Evolutionary conservation across 2,888 invertebrate species (phyloP).

Genomic region (Drosophila anceps): DNA sequence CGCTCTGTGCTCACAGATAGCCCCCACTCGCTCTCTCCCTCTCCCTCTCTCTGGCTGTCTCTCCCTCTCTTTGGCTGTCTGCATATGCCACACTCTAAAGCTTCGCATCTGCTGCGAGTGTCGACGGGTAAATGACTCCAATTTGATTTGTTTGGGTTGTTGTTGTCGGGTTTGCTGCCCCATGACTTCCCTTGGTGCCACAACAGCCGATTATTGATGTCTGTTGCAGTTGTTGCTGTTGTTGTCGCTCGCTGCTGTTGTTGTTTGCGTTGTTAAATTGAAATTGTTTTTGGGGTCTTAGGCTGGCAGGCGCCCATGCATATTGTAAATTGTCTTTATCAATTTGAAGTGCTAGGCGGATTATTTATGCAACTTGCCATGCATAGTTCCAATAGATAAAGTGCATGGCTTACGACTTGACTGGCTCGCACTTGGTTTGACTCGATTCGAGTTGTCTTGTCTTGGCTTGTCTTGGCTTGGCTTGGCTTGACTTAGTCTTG

Average conservation of each 20-base stretch:
- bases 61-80: background rate
- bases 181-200: background rate
- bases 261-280: conserved; percentile 57
- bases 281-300: conserved; percentile 61
- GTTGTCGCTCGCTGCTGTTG: conserved; percentile 27
- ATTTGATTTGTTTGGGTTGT: conserved; percentile 76
- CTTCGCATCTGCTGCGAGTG: conserved; percentile 41
- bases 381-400: conserved; percentile 76
- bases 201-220: conserved; percentile 50
- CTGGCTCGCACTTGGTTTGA: conserved; percentile 20
- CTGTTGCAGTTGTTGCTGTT: conserved; percentile 38
- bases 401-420: conserved; percentile 47
- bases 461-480: conserved; percentile 18
- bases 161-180: conserved; percentile 22
- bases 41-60: background rate
- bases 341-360: conserved; percentile 77
- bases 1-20: background rate
- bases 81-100: conserved; percentile 3
- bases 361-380: conserved; percentile 77
- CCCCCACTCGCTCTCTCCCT: background rate
- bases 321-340: conserved; percentile 79
- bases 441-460: conserved; percentile 5
- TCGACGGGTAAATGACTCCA: conserved; percentile 78
- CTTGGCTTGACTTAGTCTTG: conserved; percentile 23
- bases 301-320: conserved; percentile 49